Base-by-base conservation (phyloP, 2,888 invertebrate species). In the Nymphalis c-album region DNA sequence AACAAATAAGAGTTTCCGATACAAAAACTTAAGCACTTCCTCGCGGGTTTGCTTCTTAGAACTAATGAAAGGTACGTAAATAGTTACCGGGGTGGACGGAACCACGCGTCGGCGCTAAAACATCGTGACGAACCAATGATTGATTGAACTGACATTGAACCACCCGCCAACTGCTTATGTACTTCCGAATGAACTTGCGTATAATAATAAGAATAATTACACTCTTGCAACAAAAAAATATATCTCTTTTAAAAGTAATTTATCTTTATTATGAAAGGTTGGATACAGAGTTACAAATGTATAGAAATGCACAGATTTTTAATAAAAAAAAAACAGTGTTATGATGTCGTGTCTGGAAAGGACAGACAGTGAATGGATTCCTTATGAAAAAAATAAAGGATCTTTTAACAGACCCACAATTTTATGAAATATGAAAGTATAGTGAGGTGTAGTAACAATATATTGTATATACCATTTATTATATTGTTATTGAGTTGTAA, bases 31-130 rank as follows among this genome's bases (percentile, higher is more conserved):
- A 77, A 78, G 75, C 81, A 83, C 81, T 89, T 88, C 87, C 88
- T 79, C 85, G 82, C 85, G 78, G 77, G 81, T 84, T 80, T 76
- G 78, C 79, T 91, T 91, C 91, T 82, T 55, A 80, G 91, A 92
- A 91, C 85, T 87, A 90, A 91, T 90, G 90, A 89, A 90, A 89
- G 79, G 82, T 82, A 87, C 91, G 81, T 85, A 91, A 91, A 92
- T 91, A 91, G 90, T 83, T 70, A 68, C 47, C 64, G 74, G 74
- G 74, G 71, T 71, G 78, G 80, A 78, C 84, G 89, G 88, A 89
- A 87, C 88, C 78, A 76, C 81, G 86, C 85, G 85, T 85, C 87
- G 81, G 73, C 84, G 80, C 82, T 82, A 74, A 77, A 78, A 78
- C 77, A 76, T 75, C 72, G 75, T 83, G 87, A 86, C 82, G 81